Base-by-base conservation (phyloP, 2,888 invertebrate species). In the Ormyrus nitidulus region DNA sequence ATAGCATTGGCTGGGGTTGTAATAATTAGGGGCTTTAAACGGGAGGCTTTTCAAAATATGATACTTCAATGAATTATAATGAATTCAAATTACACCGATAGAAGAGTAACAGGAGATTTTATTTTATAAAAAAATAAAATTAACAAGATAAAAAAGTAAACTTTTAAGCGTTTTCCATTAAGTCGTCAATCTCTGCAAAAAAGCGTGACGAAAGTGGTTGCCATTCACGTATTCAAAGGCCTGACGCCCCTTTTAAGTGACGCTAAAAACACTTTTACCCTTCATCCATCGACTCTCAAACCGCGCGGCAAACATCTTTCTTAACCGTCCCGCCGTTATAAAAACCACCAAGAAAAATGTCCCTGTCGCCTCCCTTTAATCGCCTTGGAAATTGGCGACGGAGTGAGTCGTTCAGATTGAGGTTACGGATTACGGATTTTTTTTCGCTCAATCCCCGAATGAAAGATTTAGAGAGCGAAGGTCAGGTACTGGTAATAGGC, bases 381-480 rank as follows among this genome's bases (percentile, higher is more conserved):
- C 73, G 73, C 54, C 54, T 73, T 53, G 64, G 13, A 34, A 62
- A 53, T 34, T 34, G 34, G 59, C 13, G 34, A 48, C 6, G 1
- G 13, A 62, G 13, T 11, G 69, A 61, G n/a, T n/a, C 61, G 61
- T 71, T 61, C 49, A 71, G 51, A 59, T 64, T 53, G 34, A 64
- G 73, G 73, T 73, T 64, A 54, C 9, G 46, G 62, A 62, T 72
- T 72, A 62, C 34, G 19, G 62, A 64, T 73, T 64, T 72, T 72
- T 51, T 51, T 51, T 54, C 53, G 44, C 59, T 7, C 59, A 5
- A 1, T 5, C 7, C 1, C 68, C 13, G 70, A 19, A 70, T 70
- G 48, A 71, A 71, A 59, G 9, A 11, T 34, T 9, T 44, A 59
- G 6, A 46, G 19, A 34, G 10, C 61, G 70, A 77, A 70, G 71